Evolutionary conservation across 2,888 invertebrate genomes (phyloP), one percentile per base, ranked within the genome.

Genomic region (Zygogramma bicolorata): DNA sequence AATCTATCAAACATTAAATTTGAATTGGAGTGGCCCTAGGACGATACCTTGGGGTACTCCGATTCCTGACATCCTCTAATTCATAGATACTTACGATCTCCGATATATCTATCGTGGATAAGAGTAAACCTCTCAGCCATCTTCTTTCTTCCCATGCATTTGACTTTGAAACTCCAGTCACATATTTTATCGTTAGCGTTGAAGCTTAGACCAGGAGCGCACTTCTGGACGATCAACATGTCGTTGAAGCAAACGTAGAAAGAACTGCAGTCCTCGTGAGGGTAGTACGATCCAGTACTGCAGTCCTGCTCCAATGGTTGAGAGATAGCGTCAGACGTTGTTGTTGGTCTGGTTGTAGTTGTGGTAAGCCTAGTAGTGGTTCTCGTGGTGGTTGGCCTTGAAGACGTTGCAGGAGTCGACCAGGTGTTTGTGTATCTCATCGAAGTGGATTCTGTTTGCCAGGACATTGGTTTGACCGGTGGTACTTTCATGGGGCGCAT

Each of bases 161-260:
- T 90, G 0, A 91, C 91, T 71, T 91, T 89, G 42, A 88, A 88
- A 0, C 92, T 92, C 92, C 94, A 95, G 85, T 95, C 95, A 82
- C 96, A 96, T 80, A 92, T 92, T 13, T 90, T 89, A 4, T 88
- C 87, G 5, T 91, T 88, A 6, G 89, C 88, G 79, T 92, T 91
- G 92, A 95, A 96, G 73, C 92, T 92, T 1, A 95, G 88, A 0
- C 94, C 93, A 0, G 93, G 92, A 0, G 94, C 94, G 82, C 96
- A 96, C 68, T 90, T 90, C 81, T 93, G 93, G 0, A 91, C 86
- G 2, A 94, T 89, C 63, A 93, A 86, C n/a, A 90, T 86, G 0
- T 92, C 92, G 84, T 95, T 94, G 8, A 94, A 93, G 83, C 96
- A 96, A 20, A 95, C 91, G 81, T 92, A 92, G 86, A 94, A 95